These are phyloP conservation scores for Daboia siamensis DNA, from an alignment of 2,113 vertebrate species.

Conservation along the genomic window DNA sequence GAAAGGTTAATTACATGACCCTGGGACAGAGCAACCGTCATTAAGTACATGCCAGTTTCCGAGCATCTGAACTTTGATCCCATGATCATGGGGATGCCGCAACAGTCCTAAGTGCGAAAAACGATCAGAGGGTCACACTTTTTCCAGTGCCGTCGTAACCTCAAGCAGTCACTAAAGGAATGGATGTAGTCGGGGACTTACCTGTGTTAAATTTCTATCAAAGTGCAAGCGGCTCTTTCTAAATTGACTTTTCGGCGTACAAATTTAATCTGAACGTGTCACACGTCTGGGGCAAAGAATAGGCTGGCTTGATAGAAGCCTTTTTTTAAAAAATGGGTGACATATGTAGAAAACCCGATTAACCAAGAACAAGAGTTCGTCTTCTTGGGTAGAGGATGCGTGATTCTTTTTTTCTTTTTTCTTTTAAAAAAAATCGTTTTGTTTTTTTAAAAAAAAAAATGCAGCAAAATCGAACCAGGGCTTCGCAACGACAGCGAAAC, in stretches of 20 bases:
- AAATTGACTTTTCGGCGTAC: not conserved
- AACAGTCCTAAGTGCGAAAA: too few relatives aligned
- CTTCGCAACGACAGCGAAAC: conserved; percentile 89
- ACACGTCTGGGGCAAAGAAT: not conserved
- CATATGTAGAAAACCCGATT: not conserved
- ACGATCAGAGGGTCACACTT: accelerated
- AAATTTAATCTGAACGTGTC: too few relatives aligned
- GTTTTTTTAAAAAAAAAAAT: not conserved
- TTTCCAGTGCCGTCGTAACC: not conserved
- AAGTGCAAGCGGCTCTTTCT: not conserved
- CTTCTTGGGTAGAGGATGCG: conserved; percentile 10
- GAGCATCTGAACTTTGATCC: not conserved
- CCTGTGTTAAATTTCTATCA: not conserved
- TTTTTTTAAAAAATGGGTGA: not conserved
- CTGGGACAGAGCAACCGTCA: not conserved
- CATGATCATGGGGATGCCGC: not conserved
- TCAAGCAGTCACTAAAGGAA: not conserved
- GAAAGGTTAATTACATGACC: not conserved
- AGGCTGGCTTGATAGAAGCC: not conserved
- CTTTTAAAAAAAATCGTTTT: not conserved
- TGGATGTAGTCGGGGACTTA: not conserved
- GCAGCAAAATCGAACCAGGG: conserved; percentile 60
- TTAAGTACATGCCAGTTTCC: not conserved
- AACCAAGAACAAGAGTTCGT: conserved; percentile 12
- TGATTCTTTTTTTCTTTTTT: conserved; percentile 21